Base-by-base conservation (phyloP, 2,888 invertebrate species). In the Eurois occulta region DNA sequence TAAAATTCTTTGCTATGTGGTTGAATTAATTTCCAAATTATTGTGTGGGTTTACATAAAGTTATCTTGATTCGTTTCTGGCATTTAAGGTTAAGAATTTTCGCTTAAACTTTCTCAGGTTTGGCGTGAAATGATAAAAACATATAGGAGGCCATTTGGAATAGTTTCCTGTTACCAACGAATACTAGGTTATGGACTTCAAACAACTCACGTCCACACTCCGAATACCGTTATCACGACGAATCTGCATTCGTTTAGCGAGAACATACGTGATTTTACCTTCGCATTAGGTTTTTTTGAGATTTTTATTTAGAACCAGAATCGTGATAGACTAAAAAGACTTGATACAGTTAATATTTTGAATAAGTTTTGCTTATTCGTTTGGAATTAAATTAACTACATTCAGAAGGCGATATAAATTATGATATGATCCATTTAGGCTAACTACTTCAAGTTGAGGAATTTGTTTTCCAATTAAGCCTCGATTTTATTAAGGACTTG, bases 141-240 rank as follows among this genome's bases (percentile, higher is more conserved):
- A 75, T 72, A 64, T 87, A 48, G n/a, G 60, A 80, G 75, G 77
- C 81, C 77, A 67, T 81, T 77, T 87, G 32, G 35, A 80, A 83
- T 77, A 81, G 83, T 87, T 89, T 76, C 76, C 75, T 81, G 78
- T 73, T 83, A 75, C 83, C 70, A 79, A 76, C 78, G 73, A 78
- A 87, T 87, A 87, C 85, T 87, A 85, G 87, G 89, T 88, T 89
- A 87, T 89, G 82, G 81, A 86, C 75, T 87, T 92, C 90, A 86
- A 84, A 93, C 93, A 90, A 86, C 88, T 94, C 95, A 94, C 95
- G 93, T 93, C 86, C 85, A 84, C 87, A 90, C 86, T 86, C 79
- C 85, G 92, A 91, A 91, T 91, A 85, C 92, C 90, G 92, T 91
- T 94, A 94, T 93, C 93, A 86, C 86, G 83, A 85, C 89, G 88